phyloP scores from a whole-genome alignment of 1,140 invertebrate species.

The Stegodyphus mimosarum region DNA sequence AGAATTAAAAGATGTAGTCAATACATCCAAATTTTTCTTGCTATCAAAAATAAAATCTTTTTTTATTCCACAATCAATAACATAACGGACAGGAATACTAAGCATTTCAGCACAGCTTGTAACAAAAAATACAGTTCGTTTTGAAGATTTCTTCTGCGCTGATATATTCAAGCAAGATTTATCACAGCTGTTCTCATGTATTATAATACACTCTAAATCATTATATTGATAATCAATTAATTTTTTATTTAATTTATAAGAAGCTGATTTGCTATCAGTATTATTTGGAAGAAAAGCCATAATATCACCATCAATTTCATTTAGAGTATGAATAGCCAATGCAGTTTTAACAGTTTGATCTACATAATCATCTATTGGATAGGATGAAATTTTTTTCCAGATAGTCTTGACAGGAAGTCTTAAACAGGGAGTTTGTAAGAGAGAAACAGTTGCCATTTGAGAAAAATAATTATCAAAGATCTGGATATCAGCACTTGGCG shows the following conservation, averaged over 20 bases:
- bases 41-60: conserved; percentile 30
- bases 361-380: conserved; percentile 42
- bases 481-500: not conserved
- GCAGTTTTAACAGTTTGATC: conserved; percentile 30
- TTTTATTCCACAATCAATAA: conserved; percentile 46
- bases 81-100: conserved; percentile 29
- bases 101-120: conserved; percentile 46
- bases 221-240: not conserved
- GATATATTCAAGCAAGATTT: no score
- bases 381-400: conserved; percentile 22
- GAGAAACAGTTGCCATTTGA: not conserved
- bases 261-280: conserved; percentile 6
- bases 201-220: conserved; percentile 25
- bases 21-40: conserved; percentile 24
- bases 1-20: conserved; percentile 37
- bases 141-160: not conserved
- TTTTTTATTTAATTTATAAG: not conserved
- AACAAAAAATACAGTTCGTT: conserved; percentile 37
- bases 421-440: conserved; percentile 3
- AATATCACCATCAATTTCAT: conserved; percentile 30
- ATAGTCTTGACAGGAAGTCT: conserved; percentile 26
- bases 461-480: conserved; percentile 40
- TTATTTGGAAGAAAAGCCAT: conserved; percentile 27
- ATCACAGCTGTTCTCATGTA: conserved; percentile 30
- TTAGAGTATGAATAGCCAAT: conserved; percentile 37